Base-by-base conservation (phyloP, 2,797 vertebrate species). In the Malacoraja senta region DNA sequence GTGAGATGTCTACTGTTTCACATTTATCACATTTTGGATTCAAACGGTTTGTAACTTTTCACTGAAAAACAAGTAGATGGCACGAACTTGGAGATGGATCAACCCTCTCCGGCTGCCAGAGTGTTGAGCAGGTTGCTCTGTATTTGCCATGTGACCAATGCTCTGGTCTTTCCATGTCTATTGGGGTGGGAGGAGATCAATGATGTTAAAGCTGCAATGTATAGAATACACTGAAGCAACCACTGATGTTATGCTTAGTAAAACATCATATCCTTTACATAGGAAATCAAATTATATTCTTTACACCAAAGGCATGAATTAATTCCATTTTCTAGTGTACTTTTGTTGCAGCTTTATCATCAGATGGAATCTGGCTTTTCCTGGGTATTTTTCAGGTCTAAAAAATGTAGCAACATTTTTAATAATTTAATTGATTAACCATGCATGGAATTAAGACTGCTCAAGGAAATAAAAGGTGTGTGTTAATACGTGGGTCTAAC, bases 361-460 rank as follows among this genome's bases (percentile, higher is more conserved):
- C 38, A 29, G 26, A 12, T 86, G 21, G 29, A 38, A 44, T 29
- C 68, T 44, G 88, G 90, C 90, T 74, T 44, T 74, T 53, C 32
- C 63, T 35, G n/a, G 17, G 61, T 61, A 61, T n/a, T 84, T 13
- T 84, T 29, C 10, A n/a, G n/a, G 35, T 35, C 63, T 86, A 19
- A 86, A 63, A 32, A 63, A 13, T 21, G 13, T n/a, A 65, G 17
- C 84, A 35, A 17, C 19, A 86, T 32, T 29, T 86, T 86, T n/a
- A 63, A 86, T 24, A 2, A 68, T 88, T 88, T 88, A 15, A 65
- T 65, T 86, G n/a, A 88, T 68, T 88, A 88, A 88, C 84, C 84
- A 35, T 63, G 17, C n/a, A 32, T 68, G 63, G 61, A 68, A 35
- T 88, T 21, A 68, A 32, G 84, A 88, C 21, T 65, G 10, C 21